A percentile compares a stretch with the other conserved stretches of the same genome.
Evolutionary conservation across 64 coral and sea anemone species (phyloP).

Genomic region (Trachythela sp.): DNA sequence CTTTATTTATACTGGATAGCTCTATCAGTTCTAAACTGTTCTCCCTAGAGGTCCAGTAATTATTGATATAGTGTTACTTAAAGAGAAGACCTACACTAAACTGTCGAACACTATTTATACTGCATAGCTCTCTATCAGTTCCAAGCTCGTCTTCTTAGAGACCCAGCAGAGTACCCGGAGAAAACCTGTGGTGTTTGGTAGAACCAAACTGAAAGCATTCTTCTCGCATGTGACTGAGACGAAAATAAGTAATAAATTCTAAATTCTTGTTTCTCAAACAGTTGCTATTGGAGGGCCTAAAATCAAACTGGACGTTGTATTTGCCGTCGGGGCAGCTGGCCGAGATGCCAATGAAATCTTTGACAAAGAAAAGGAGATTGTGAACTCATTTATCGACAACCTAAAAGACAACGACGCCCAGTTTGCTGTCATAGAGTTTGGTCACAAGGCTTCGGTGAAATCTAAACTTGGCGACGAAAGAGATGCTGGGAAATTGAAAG

Average conservation of each 20-base stretch:
- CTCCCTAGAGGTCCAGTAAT: too few relatives aligned
- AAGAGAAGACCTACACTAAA: too few relatives aligned
- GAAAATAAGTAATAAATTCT: background rate
- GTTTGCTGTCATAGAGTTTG: conserved; percentile 17
- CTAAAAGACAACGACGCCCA: background rate
- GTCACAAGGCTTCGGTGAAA: conserved; percentile 5
- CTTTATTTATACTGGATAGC: too few relatives aligned
- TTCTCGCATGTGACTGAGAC: too few relatives aligned
- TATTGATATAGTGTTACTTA: too few relatives aligned
- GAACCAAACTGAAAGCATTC: too few relatives aligned
- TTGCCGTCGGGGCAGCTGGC: background rate
- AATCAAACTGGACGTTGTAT: background rate
- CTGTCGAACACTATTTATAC: too few relatives aligned
- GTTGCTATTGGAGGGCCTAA: background rate
- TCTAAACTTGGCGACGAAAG: background rate
- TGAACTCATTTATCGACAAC: conserved; percentile 8
- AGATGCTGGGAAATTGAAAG: background rate
- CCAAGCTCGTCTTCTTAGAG: too few relatives aligned
- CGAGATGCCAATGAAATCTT: conserved; percentile 4
- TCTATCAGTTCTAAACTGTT: too few relatives aligned
- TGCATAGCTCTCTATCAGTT: too few relatives aligned
- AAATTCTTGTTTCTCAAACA: background rate
- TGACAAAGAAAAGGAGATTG: conserved; percentile 10
- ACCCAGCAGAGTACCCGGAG: too few relatives aligned
- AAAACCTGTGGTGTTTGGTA: too few relatives aligned